Conservation (phyloP, 1,140 invertebrate genomes). For the Triops cancriformis region DNA sequence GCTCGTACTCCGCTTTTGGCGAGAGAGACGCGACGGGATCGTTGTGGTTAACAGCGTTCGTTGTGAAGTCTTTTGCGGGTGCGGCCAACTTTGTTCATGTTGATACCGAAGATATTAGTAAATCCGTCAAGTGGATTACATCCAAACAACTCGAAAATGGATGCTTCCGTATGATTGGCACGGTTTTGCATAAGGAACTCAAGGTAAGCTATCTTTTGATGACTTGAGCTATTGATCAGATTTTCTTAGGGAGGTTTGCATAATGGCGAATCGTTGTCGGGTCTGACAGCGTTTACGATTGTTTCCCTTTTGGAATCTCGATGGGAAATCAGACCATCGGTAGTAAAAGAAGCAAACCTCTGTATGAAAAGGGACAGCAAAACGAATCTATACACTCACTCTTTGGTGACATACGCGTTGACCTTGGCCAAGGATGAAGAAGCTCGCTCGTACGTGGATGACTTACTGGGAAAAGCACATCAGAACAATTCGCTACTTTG, state of each 20-base stretch:
- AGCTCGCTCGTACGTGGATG: conserved; percentile 29
- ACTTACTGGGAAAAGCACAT: conserved; percentile 29
- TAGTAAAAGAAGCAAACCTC: background rate
- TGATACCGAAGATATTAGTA: conserved; percentile 45
- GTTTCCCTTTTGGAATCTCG: conserved; percentile 52
- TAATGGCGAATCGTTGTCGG: conserved; percentile 46
- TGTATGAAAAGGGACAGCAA: conserved; percentile 5
- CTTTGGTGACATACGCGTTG: conserved; percentile 52
- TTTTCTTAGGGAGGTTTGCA: conserved; percentile 40
- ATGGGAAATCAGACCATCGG: background rate
- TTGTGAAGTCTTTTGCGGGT: conserved; percentile 60
- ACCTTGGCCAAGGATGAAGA: conserved; percentile 41
- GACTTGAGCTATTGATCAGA: background rate
- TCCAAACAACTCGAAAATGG: conserved; percentile 45
- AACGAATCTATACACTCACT: conserved; percentile 28
- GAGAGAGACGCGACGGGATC: conserved; percentile 53
- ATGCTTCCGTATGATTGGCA: conserved; percentile 44
- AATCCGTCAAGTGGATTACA: conserved; percentile 42
- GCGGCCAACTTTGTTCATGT: conserved; percentile 55
- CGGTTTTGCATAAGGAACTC: conserved; percentile 17
- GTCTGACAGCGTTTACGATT: conserved; percentile 57
- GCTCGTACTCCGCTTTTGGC: conserved; percentile 75
- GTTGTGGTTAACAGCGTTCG: conserved; percentile 76
- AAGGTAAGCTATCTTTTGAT: conserved; percentile 13
- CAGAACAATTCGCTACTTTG: conserved; percentile 38